Evolutionary conservation across 2,113 vertebrate genomes (phyloP).

Genomic region (Microtus oregoni): DNA sequence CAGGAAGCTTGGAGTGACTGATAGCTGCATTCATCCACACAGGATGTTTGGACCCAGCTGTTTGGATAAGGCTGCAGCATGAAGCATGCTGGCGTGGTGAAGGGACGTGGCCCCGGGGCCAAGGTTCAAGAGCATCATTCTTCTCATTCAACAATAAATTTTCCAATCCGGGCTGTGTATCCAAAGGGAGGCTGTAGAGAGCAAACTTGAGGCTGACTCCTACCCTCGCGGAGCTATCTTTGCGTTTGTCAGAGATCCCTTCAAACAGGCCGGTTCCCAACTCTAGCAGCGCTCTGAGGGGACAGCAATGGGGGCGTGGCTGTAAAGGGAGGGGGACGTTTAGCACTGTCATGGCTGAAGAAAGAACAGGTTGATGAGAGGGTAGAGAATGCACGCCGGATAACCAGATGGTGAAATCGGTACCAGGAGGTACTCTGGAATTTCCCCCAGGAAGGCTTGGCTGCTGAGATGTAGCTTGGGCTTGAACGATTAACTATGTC

Average conservation of each 20-base stretch:
- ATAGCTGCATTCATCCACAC: constrained; percentile 54
- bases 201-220: background rate
- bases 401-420: background rate
- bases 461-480: background rate
- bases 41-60: constrained; percentile 73
- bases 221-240: background rate
- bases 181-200: background rate
- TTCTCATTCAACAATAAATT: constrained; percentile 11
- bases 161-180: background rate
- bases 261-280: background rate
- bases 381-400: background rate
- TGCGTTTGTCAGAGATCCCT: background rate
- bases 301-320: background rate
- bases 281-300: background rate
- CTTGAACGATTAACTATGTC: background rate
- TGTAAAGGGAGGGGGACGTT: background rate
- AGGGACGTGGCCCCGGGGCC: background rate
- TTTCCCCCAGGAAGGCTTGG: background rate
- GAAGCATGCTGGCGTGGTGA: background rate
- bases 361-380: background rate
- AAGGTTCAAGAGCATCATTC: constrained; percentile 43
- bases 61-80: constrained; percentile 52
- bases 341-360: background rate
- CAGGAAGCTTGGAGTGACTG: constrained; percentile 60
- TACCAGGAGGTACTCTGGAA: too few species aligned